These are phyloP conservation scores for Serranus cabrilla DNA, from an alignment of 2,797 vertebrate species.

Conservation along the genomic window DNA sequence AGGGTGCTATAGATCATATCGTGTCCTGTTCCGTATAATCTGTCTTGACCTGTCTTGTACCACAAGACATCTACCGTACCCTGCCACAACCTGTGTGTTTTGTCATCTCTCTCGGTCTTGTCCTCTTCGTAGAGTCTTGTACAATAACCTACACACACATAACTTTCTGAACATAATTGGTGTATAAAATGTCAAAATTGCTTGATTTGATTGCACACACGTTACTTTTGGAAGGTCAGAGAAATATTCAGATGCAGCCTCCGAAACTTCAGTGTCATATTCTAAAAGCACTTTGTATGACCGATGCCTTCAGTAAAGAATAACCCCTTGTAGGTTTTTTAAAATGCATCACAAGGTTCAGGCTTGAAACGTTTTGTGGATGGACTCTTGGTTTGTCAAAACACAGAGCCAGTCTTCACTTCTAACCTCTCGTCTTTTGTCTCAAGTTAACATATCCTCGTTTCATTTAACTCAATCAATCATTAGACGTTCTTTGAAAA, in stretches of 20 bases:
- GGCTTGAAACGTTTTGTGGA: background rate
- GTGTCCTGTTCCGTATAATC: constrained; percentile 45
- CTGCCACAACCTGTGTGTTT: constrained; percentile 16
- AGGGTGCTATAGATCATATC: constrained; percentile 54
- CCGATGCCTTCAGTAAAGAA: background rate
- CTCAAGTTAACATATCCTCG: background rate
- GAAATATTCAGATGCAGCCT: too few species aligned
- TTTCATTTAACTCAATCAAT: background rate
- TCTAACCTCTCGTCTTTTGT: background rate
- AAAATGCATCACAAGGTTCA: background rate
- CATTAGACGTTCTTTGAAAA: background rate
- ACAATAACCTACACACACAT: constrained; percentile 1
- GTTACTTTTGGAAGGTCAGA: too few species aligned
- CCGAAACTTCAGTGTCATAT: too few species aligned
- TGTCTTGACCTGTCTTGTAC: constrained; percentile 51
- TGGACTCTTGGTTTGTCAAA: background rate
- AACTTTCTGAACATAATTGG: background rate
- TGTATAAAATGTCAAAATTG: background rate
- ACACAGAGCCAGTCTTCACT: background rate
- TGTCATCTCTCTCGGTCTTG: constrained; percentile 9
- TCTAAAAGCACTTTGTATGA: too few species aligned
- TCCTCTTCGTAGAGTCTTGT: background rate
- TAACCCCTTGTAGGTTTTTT: background rate
- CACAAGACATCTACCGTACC: constrained; percentile 33
- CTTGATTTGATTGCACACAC: too few species aligned